Evolutionary conservation across 2,113 vertebrate species (phyloP).

Genomic region (Garra rufa): DNA sequence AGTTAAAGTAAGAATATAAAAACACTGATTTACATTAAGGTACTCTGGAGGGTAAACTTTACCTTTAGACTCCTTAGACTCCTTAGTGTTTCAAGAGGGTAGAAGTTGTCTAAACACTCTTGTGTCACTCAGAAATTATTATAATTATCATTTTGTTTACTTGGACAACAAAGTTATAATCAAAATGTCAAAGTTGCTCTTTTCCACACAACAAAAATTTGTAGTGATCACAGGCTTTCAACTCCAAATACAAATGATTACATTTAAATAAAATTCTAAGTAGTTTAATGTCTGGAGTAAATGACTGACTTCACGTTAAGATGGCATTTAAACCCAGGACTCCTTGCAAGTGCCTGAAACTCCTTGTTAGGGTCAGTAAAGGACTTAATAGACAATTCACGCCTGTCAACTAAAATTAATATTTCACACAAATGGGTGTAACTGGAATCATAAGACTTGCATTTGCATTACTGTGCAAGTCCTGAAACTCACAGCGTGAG

Average conservation of each 20-base stretch:
- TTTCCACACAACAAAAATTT: neutral
- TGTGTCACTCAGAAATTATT: neutral
- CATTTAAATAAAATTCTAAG: neutral
- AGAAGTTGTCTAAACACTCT: neutral
- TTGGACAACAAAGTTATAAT: neutral
- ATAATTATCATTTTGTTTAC: neutral
- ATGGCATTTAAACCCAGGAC: neutral
- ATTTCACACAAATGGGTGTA: neutral
- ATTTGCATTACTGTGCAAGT: neutral
- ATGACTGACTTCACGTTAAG: neutral
- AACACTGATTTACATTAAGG: neutral
- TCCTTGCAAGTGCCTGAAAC: neutral
- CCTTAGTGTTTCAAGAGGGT: neutral
- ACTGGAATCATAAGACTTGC: neutral
- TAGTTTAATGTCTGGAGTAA: neutral
- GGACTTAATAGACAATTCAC: neutral
- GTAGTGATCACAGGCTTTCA: neutral
- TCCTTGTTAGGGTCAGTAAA: neutral
- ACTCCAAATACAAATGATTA: neutral
- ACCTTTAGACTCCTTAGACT: neutral
- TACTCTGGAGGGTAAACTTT: neutral
- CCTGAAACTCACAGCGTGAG: constrained; percentile 14
- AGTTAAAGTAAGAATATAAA: neutral
- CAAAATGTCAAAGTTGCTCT: neutral
- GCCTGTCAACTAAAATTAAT: neutral